Evolutionary conservation across 1,140 invertebrate species (phyloP).

Genomic region (Drosophila melanogaster): DNA sequence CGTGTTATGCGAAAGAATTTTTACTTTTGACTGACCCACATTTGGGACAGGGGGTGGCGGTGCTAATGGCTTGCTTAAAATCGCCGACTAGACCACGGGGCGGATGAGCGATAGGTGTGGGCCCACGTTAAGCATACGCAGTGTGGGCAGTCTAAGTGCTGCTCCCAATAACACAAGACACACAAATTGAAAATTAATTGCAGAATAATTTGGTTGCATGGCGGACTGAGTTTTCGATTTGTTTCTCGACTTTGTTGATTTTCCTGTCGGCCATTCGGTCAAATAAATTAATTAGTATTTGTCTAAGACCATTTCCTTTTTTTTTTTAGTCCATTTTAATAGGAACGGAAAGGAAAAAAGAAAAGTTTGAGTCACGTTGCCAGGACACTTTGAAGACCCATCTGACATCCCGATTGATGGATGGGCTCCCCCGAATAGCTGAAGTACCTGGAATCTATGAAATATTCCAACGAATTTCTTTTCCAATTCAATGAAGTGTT

Average conservation of each 20-base stretch:
- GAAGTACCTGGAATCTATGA: slow-evolving; percentile 52
- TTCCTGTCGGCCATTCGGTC: slow-evolving; percentile 16
- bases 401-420: slow-evolving; percentile 58
- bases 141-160: slow-evolving; percentile 18
- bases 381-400: slow-evolving; percentile 28
- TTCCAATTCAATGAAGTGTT: slow-evolving; percentile 58
- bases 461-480: slow-evolving; percentile 23
- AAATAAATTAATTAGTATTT: slow-evolving; percentile 53
- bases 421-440: slow-evolving; percentile 21
- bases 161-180: slow-evolving; percentile 31
- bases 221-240: slow-evolving; percentile 19
- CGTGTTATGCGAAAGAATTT: slow-evolving; percentile 33
- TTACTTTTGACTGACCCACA: slow-evolving; percentile 52
- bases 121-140: slow-evolving; percentile 48
- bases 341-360: not conserved
- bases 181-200: slow-evolving; percentile 78
- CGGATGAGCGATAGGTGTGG: slow-evolving; percentile 49
- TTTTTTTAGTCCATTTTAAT: not conserved
- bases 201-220: slow-evolving; percentile 33
- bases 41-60: slow-evolving; percentile 22
- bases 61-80: slow-evolving; percentile 40
- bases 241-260: slow-evolving; percentile 29
- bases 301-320: slow-evolving; percentile 12
- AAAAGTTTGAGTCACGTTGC: slow-evolving; percentile 29
- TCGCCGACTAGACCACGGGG: slow-evolving; percentile 11